Evolutionary conservation across 2,113 vertebrate species (phyloP), one percentile per base, ranked within the genome.

Genomic region (Arothron firmamentum): DNA sequence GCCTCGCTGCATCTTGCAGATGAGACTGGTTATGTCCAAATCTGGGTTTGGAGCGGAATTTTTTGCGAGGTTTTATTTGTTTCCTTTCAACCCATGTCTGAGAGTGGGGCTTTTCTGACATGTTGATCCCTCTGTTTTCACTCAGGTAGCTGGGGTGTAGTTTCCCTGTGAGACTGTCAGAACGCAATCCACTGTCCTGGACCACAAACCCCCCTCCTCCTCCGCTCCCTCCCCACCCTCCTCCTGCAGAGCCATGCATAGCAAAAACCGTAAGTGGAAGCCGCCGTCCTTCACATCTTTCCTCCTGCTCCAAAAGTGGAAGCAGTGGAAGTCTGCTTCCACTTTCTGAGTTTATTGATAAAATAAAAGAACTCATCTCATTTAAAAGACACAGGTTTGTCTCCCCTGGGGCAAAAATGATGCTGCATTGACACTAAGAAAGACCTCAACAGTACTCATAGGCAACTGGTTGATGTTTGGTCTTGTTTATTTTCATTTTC

Each of bases 211-310:
- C 74, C 79, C 14, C 54, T 51, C 64, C 58, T 56, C 72, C 74
- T 75, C 14, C 54, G 62, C 56, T 62, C 74, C 74, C 81, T 80
- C 65, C 72, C 75, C 69, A 69, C 70, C 65, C 68, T 66, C 62
- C 78, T 79, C 81, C 76, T 80, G 69, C 77, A 81, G 74, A 89
- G 87, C 86, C 87, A 92, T 91, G 90, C 90, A 91, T 81, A 91
- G 88, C 85, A 91, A 89, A 77, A 92, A 91, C 85, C 88, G 88
- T 91, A 90, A 91, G 90, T 91, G 55, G 59, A 38, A 77, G 69
- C 76, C 75, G 64, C 70, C 71, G 46, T 70, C 65, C 62, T 74
- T 51, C 58, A 46, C 20, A 23, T 17, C 42, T 21, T 43, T 58
- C 42, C 45, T 21, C 5, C 11, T 19, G 18, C 51, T 62, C 53